These are phyloP conservation scores for Catharus bicknelli DNA, from an alignment of 2,113 vertebrate species.

Conservation along the genomic window DNA sequence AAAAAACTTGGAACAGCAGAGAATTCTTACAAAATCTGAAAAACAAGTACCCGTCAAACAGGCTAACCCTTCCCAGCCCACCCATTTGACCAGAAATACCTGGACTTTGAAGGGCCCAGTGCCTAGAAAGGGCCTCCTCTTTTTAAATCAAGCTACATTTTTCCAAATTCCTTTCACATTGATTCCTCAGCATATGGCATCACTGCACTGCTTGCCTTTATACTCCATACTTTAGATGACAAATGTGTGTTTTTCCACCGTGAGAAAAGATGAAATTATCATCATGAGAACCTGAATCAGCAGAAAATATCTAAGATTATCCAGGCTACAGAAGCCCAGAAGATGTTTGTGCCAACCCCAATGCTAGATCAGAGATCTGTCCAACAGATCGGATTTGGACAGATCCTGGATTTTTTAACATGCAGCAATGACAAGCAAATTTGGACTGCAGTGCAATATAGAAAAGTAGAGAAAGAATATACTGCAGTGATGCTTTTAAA, in stretches of 20 bases:
- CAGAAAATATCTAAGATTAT: constrained; percentile 1
- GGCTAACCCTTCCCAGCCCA: not conserved
- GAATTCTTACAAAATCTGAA: not conserved
- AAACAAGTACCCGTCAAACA: not conserved
- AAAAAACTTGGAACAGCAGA: not conserved
- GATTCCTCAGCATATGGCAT: not conserved
- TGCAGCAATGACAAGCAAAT: not conserved
- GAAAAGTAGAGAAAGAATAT: not conserved
- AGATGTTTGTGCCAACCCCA: not conserved
- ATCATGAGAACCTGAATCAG: constrained; percentile 9
- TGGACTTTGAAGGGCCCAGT: not conserved
- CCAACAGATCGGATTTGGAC: not conserved
- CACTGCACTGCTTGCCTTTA: not conserved
- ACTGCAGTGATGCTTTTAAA: not conserved
- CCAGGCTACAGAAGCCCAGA: not conserved
- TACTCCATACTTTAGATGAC: not conserved
- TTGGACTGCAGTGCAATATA: not conserved
- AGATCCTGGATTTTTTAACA: not conserved
- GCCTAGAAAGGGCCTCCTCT: not conserved
- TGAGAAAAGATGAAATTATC: constrained; percentile 4
- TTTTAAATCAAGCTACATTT: not conserved
- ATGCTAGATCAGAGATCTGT: not conserved
- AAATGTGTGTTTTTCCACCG: not conserved
- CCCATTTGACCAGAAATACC: not conserved
- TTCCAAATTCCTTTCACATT: not conserved